These are phyloP conservation scores for Nomada ruficornis DNA, from an alignment of 2,888 invertebrate species.

Conservation along the genomic window DNA sequence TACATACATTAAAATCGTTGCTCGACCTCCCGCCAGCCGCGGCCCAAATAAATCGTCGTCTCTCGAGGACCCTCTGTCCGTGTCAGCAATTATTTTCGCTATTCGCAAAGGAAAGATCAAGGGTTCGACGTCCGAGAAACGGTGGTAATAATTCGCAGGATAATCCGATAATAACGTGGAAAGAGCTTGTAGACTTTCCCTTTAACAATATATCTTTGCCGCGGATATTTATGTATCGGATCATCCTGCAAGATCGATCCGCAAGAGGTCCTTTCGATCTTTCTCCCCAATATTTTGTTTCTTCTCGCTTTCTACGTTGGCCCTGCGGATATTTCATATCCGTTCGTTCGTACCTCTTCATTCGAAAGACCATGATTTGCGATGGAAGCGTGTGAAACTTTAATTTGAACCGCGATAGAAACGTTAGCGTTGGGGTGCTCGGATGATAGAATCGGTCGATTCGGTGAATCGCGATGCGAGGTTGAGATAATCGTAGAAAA, in stretches of 20 bases:
- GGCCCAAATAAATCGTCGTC: constrained; percentile 15
- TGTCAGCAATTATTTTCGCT: constrained; percentile 46
- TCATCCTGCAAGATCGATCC: constrained; percentile 16
- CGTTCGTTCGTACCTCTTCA: too few species aligned
- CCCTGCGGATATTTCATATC: too few species aligned
- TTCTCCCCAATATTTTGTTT: background rate
- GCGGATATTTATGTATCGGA: constrained; percentile 27
- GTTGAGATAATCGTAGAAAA: background rate
- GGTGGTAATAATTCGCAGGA: constrained; percentile 51
- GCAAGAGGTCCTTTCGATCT: background rate
- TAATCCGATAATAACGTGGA: constrained; percentile 55
- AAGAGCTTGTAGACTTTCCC: constrained; percentile 26
- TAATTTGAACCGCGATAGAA: background rate
- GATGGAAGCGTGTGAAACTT: constrained; percentile 1
- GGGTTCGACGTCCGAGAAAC: constrained; percentile 27
- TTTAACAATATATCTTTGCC: constrained; percentile 28
- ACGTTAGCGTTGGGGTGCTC: background rate
- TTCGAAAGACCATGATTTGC: background rate
- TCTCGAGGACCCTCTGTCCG: background rate
- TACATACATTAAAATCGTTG: background rate
- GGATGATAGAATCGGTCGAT: constrained; percentile 4
- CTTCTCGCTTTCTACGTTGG: too few species aligned
- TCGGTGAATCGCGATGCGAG: constrained; percentile 4
- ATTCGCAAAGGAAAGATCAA: constrained; percentile 30
- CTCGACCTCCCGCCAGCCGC: background rate